phyloP scores from a whole-genome alignment of 2,113 vertebrate genomes.

The Tamias sibiricus region DNA sequence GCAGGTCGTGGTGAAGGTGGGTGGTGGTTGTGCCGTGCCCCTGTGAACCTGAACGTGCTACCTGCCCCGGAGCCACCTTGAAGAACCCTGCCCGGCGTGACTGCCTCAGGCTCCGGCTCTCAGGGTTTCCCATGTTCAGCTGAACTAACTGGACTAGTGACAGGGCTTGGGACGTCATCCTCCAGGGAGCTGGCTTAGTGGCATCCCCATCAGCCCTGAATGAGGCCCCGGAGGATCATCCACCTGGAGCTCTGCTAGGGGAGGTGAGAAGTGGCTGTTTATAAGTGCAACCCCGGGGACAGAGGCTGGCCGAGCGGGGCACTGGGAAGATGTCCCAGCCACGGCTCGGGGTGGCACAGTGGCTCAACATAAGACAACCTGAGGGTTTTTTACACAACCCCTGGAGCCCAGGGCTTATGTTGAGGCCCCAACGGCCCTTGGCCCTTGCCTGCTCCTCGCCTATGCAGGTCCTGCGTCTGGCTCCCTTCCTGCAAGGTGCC shows the following conservation, averaged over 20 bases:
- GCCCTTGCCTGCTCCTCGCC: background rate
- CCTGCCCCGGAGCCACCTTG: rapidly evolving
- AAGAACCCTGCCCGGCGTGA: background rate
- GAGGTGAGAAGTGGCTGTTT: background rate
- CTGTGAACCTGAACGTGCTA: rapidly evolving
- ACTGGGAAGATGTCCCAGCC: background rate
- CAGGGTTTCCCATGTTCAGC: conserved; percentile 28
- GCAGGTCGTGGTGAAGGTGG: rapidly evolving
- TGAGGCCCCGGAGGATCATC: conserved; percentile 63
- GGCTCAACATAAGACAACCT: background rate
- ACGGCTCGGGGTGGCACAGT: rapidly evolving
- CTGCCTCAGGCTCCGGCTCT: background rate
- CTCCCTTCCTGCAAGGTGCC: too few species aligned
- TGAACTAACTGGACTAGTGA: conserved; percentile 70
- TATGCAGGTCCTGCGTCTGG: too few species aligned
- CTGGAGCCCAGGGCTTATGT: rapidly evolving
- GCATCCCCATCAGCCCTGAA: conserved; percentile 67
- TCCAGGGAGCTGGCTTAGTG: conserved; percentile 61
- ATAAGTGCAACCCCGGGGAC: background rate
- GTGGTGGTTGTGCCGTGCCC: rapidly evolving
- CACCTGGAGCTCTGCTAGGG: background rate
- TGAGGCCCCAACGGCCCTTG: too few species aligned
- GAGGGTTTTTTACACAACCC: background rate
- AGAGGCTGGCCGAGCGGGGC: background rate
- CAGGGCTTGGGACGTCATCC: background rate